These are phyloP conservation scores for Leptodirus hochenwartii DNA, from an alignment of 2,888 invertebrate species.

Conservation along the genomic window DNA sequence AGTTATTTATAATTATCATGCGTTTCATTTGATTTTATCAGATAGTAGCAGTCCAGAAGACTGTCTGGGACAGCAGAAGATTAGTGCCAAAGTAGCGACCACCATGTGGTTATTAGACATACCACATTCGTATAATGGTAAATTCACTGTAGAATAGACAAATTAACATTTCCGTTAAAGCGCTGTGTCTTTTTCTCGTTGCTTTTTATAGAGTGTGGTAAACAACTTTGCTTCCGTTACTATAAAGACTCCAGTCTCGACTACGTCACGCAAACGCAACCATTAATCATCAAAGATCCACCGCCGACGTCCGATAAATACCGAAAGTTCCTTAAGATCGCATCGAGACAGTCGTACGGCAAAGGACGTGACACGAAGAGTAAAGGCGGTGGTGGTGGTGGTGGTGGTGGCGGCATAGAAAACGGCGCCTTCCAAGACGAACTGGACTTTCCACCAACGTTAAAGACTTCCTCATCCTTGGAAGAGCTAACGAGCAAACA, in stretches of 20 bases:
- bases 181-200: too few relatives aligned
- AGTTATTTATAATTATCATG: too few relatives aligned
- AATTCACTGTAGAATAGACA: slow-evolving; percentile 1
- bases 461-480: slow-evolving; percentile 21
- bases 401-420: slow-evolving; percentile 24
- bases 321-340: slow-evolving; percentile 28
- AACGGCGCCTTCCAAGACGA: slow-evolving; percentile 26
- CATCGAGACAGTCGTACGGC: slow-evolving; percentile 15
- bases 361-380: slow-evolving; percentile 26
- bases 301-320: slow-evolving; percentile 34
- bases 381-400: slow-evolving; percentile 31
- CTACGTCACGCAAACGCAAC: slow-evolving; percentile 44
- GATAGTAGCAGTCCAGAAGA: slow-evolving; percentile 23
- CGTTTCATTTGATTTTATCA: too few relatives aligned
- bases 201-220: slow-evolving; percentile 42
- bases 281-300: slow-evolving; percentile 39
- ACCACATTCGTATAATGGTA: slow-evolving; percentile 34
- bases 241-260: slow-evolving; percentile 45
- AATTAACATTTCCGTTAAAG: background rate
- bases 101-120: slow-evolving; percentile 55
- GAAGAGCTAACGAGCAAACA: slow-evolving; percentile 20
- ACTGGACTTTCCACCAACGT: slow-evolving; percentile 13
- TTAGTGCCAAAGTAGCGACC: slow-evolving; percentile 36
- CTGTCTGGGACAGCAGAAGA: slow-evolving; percentile 25
- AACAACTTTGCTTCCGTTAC: slow-evolving; percentile 50